Evolutionary conservation across 2,113 vertebrate species (phyloP), one percentile per base, ranked within the genome.

Genomic region (Hydrolagus affinis): DNA sequence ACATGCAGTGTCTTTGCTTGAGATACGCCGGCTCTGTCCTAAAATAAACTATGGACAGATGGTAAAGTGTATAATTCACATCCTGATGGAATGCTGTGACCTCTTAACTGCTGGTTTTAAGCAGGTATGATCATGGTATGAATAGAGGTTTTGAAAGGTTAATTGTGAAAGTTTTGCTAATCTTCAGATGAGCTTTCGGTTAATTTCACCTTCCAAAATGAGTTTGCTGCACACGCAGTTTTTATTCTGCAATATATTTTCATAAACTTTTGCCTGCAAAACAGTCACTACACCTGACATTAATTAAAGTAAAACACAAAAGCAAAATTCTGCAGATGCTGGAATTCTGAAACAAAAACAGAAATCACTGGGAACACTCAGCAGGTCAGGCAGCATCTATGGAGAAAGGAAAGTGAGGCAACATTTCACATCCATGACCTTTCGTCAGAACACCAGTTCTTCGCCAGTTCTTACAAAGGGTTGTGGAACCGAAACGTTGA

Each of bases 11-110:
- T 68, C 78, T 83, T 66, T 15, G 17, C 28, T 68, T 83, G 78
- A 64, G 25, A 83, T 66, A 66, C 66, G 25, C 60, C 66, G 78
- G 78, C 78, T 66, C 28, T 32, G 78, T 68, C 78, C 78, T 83
- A 83, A 83, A 83, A 83, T 83, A 83, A 83, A 68, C 28, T 30
- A 83, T 30, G 66, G 62, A 83, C 78, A 83, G 78, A 83, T 83
- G 78, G 78, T 60, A 83, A 83, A 83, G 62, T 64, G 78, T 66
- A 83, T 83, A 83, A 83, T 66, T 64, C 28, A 83, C 62, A 68
- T 83, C 78, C 60, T 83, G 59, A 83, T 64, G 30, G 60, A 83
- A 9, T 83, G 30, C 64, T 25, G 15, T 83, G 78, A 66, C 78
- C 78, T 68, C 60, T 32, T 83, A 66, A 68, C 78, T 66, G 78